Conservation (phyloP, 2,113 vertebrate species). For the Coreoperca whiteheadi region DNA sequence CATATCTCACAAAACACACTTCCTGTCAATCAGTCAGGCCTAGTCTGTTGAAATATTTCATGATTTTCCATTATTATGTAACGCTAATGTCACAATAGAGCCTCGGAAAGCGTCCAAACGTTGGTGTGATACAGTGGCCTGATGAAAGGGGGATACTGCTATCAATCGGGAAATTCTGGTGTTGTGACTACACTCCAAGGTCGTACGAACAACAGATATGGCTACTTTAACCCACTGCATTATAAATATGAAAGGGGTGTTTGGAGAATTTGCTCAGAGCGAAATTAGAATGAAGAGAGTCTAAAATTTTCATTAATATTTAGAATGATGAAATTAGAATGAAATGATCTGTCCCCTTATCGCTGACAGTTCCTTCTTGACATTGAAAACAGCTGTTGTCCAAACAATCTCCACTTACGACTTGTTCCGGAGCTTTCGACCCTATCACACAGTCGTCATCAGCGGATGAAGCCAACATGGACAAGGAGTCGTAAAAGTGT, state of each 20-base stretch:
- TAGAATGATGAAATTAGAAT: too few species aligned
- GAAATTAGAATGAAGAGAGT: background rate
- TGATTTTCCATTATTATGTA: slow-evolving; percentile 63
- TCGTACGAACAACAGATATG: background rate
- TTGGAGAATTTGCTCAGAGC: background rate
- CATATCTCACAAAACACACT: slow-evolving; percentile 20
- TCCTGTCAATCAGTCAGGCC: slow-evolving; percentile 37
- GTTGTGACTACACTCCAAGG: background rate
- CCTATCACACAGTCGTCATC: background rate
- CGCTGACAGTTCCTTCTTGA: background rate
- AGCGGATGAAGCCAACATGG: background rate
- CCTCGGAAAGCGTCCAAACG: slow-evolving; percentile 4
- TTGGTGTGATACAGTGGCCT: background rate
- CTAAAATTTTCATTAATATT: too few species aligned
- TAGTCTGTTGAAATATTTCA: slow-evolving; percentile 38
- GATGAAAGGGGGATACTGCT: slow-evolving; percentile 28
- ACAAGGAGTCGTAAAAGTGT: background rate
- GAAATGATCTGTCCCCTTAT: background rate
- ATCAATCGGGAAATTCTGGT: slow-evolving; percentile 30
- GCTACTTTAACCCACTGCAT: background rate
- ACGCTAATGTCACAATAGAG: slow-evolving; percentile 52
- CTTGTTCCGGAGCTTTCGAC: background rate
- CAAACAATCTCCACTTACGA: background rate
- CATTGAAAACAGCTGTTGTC: background rate
- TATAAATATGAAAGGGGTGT: background rate